Conservation (phyloP, 1,140 invertebrate species). For the Brachystomella parvula region DNA sequence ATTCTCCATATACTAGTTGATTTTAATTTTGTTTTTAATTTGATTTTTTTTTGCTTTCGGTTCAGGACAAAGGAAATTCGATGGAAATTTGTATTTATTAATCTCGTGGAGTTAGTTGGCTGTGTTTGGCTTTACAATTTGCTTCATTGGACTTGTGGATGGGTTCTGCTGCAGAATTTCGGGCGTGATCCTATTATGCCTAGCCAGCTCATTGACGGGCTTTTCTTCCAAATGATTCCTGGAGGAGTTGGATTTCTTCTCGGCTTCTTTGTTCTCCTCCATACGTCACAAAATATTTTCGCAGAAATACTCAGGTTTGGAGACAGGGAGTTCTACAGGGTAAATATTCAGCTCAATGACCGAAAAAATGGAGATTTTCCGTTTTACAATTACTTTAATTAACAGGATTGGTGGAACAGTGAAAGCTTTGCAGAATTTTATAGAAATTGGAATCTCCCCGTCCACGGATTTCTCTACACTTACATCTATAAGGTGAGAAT, state of each 20-base stretch:
- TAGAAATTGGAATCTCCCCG: constrained; percentile 85
- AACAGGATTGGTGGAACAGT: constrained; percentile 58
- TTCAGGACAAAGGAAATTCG: constrained; percentile 58
- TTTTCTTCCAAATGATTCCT: constrained; percentile 66
- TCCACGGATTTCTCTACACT: constrained; percentile 86
- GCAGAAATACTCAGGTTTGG: constrained; percentile 78
- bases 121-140: constrained; percentile 70
- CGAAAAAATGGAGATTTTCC: not conserved
- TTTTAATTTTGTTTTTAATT: not conserved
- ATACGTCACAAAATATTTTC: constrained; percentile 81
- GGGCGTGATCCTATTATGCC: constrained; percentile 44
- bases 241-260: constrained; percentile 63
- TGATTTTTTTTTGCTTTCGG: constrained; percentile 20
- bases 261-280: constrained; percentile 75
- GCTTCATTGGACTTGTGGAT: constrained; percentile 64
- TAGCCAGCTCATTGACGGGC: constrained; percentile 52
- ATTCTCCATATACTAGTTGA: too few species aligned
- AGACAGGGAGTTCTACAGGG: constrained; percentile 73
- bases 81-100: constrained; percentile 63
- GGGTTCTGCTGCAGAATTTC: constrained; percentile 62
- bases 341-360: constrained; percentile 41
- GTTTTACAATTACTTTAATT: constrained; percentile 14
- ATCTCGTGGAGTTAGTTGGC: constrained; percentile 64
- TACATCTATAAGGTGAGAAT: constrained; percentile 73
- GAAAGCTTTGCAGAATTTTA: constrained; percentile 72